Percentiles rank a stretch among this genome's conserved stretches.
Evolutionary conservation across 2,888 invertebrate species (phyloP).

Genomic region (Syrphus vitripennis): DNA sequence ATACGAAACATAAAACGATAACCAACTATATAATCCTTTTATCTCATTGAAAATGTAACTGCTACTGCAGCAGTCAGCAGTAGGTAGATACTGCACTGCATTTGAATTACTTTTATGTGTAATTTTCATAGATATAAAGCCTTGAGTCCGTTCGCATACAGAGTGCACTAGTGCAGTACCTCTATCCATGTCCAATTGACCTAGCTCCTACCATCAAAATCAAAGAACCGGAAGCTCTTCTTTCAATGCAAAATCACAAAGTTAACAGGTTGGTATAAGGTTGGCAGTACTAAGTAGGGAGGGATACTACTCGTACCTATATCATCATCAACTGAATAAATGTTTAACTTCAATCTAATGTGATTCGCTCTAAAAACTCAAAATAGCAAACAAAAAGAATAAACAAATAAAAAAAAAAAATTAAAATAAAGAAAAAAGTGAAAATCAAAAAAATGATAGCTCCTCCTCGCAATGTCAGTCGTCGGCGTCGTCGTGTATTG

Average conservation of each 20-base stretch:
- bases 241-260: conserved; percentile 37
- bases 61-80: too few relatives aligned
- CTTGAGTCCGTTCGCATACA: neutral
- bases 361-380: conserved; percentile 61
- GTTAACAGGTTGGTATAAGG: neutral
- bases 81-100: neutral
- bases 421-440: conserved; percentile 28
- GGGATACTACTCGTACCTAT: neutral
- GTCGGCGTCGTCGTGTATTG: neutral
- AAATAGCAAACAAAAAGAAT: conserved; percentile 41
- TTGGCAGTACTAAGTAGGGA: neutral
- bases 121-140: neutral
- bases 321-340: conserved; percentile 37
- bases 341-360: conserved; percentile 36
- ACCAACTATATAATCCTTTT: neutral
- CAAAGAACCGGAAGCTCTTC: conserved; percentile 47
- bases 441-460: conserved; percentile 35
- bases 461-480: conserved; percentile 42
- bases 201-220: conserved; percentile 10
- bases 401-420: conserved; percentile 16
- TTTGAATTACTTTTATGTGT: neutral
- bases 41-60: neutral
- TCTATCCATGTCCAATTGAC: conserved; percentile 30
- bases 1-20: neutral
- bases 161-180: neutral